A percentile compares a stretch with the other conserved stretches of the same genome.
phyloP scores from a whole-genome alignment of 2,113 vertebrate species.

The Hippocampus mohnikei region DNA sequence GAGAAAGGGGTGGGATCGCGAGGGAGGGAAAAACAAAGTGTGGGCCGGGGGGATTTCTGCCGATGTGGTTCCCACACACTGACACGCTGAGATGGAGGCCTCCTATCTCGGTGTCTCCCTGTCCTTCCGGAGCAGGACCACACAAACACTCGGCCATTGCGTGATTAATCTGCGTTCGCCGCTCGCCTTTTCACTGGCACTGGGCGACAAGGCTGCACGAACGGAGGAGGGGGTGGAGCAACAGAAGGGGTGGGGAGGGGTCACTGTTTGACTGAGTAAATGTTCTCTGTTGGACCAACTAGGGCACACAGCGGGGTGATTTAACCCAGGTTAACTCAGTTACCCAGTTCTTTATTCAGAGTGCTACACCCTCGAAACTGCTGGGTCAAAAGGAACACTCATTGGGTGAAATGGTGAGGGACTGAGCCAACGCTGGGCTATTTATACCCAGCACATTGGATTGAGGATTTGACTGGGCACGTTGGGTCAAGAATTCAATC shows the following conservation, averaged over 20 bases:
- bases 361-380: too few relatives aligned
- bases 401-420: too few relatives aligned
- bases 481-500: too few relatives aligned
- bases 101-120: conserved; percentile 41
- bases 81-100: conserved; percentile 66
- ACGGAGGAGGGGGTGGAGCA: conserved; percentile 27
- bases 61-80: conserved; percentile 96
- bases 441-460: too few relatives aligned
- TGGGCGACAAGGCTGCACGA: conserved; percentile 10
- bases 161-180: conserved; percentile 51
- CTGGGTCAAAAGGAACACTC: too few relatives aligned
- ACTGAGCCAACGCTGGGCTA: too few relatives aligned
- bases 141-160: conserved; percentile 81
- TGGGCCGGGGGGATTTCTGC: conserved; percentile 84
- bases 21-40: conserved; percentile 65
- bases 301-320: conserved; percentile 54
- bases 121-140: conserved; percentile 75
- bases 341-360: conserved; percentile 25
- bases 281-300: conserved; percentile 40
- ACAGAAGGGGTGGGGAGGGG: conserved; percentile 6
- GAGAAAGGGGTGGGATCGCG: conserved; percentile 52
- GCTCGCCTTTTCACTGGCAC: conserved; percentile 28
- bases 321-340: conserved; percentile 49
- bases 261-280: conserved; percentile 60
- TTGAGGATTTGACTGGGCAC: too few relatives aligned